These are phyloP conservation scores for Pogona vitticeps DNA, from an alignment of 2,113 vertebrate genomes.

Conservation along the genomic window DNA sequence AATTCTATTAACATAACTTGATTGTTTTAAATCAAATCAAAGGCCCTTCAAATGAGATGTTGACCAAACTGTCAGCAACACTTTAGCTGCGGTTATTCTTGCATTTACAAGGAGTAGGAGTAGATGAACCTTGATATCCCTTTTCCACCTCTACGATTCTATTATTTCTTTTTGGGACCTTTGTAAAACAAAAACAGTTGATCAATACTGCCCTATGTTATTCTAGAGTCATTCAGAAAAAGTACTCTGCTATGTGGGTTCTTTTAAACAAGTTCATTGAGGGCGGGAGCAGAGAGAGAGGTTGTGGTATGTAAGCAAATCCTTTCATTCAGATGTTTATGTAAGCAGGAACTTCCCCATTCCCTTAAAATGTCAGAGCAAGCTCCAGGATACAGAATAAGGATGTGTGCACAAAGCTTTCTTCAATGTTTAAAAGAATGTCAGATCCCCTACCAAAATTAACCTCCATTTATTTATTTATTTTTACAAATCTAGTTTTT, in stretches of 20 bases:
- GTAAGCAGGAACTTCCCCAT: neutral
- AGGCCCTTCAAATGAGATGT: neutral
- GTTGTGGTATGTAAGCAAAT: neutral
- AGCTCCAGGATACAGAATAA: neutral
- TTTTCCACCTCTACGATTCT: too few species aligned
- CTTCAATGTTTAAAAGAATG: neutral
- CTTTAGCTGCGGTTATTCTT: too few species aligned
- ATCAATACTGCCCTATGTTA: neutral
- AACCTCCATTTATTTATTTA: neutral
- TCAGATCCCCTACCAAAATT: neutral
- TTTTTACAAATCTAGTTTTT: neutral
- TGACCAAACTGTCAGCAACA: neutral
- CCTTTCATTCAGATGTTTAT: neutral
- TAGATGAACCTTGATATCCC: too few species aligned
- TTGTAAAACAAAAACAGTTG: neutral
- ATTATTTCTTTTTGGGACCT: neutral
- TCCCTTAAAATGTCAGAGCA: neutral
- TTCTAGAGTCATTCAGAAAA: neutral
- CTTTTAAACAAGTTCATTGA: neutral
- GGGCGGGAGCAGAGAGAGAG: neutral
- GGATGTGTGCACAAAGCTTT: neutral
- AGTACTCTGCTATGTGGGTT: neutral
- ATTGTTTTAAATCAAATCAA: neutral
- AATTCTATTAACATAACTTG: neutral
- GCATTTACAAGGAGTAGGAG: too few species aligned